Conservation (phyloP, 2,113 vertebrate genomes). For the Ophiodon elongatus region DNA sequence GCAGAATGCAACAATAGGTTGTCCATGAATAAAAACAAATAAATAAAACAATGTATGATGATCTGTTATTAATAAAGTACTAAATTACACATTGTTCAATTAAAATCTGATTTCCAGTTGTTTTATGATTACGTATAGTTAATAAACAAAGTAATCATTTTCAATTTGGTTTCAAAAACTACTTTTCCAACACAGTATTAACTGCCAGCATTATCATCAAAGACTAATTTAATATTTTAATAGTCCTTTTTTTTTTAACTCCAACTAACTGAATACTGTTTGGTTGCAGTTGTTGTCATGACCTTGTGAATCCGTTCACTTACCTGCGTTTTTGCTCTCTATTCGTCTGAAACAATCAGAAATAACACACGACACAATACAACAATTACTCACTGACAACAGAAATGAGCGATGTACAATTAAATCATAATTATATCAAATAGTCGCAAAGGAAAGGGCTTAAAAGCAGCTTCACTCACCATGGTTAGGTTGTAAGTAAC, state of each 20-base stretch:
- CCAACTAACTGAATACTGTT: background rate
- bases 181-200: background rate
- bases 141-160: background rate
- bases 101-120: no score
- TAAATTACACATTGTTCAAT: no score
- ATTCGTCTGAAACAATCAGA: background rate
- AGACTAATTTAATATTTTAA: background rate
- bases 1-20: background rate
- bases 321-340: accelerated
- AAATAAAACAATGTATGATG: background rate
- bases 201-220: background rate
- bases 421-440: background rate
- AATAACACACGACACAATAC: background rate
- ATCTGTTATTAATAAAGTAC: no score
- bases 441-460: background rate
- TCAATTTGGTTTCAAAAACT: background rate
- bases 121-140: background rate
- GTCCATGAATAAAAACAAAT: background rate
- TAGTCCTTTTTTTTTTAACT: background rate
- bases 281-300: background rate
- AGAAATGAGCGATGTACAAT: background rate
- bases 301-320: background rate
- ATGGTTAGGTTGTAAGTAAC: background rate
- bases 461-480: slow-evolving; percentile 18
- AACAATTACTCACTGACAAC: background rate